Evolutionary conservation across 1,140 invertebrate species (phyloP).

Genomic region (Diuraphis noxia): DNA sequence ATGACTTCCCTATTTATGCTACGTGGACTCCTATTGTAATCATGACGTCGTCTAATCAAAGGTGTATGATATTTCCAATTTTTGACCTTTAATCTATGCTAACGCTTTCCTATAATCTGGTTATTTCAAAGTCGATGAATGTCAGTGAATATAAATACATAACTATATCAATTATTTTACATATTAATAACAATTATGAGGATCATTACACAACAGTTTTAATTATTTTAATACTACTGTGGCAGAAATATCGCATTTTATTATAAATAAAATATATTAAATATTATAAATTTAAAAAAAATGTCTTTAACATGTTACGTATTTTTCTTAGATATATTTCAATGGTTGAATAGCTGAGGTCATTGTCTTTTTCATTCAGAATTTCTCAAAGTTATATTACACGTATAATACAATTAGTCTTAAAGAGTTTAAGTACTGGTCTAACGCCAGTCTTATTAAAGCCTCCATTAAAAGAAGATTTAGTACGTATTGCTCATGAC

Average conservation of each 20-base stretch:
- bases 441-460: slow-evolving; percentile 21
- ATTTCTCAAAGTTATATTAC: slow-evolving; percentile 2
- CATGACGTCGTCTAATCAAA: too few species aligned
- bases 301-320: not conserved
- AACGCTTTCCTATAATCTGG: too few species aligned
- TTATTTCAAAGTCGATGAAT: too few species aligned
- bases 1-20: too few species aligned
- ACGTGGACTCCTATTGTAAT: too few species aligned
- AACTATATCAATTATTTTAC: too few species aligned
- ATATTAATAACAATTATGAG: too few species aligned
- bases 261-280: not conserved
- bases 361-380: not conserved
- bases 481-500: slow-evolving; percentile 31
- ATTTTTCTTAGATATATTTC: slow-evolving; percentile 15
- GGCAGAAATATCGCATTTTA: not conserved
- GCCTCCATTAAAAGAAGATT: slow-evolving; percentile 36
- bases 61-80: too few species aligned
- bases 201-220: too few species aligned
- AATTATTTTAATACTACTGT: not conserved
- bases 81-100: too few species aligned
- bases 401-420: slow-evolving; percentile 35
- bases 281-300: slow-evolving; percentile 5
- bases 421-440: slow-evolving; percentile 34
- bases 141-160: too few species aligned
- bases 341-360: not conserved